Evolutionary conservation across 2,797 vertebrate species (phyloP).

Genomic region (Sitta carolinensis): DNA sequence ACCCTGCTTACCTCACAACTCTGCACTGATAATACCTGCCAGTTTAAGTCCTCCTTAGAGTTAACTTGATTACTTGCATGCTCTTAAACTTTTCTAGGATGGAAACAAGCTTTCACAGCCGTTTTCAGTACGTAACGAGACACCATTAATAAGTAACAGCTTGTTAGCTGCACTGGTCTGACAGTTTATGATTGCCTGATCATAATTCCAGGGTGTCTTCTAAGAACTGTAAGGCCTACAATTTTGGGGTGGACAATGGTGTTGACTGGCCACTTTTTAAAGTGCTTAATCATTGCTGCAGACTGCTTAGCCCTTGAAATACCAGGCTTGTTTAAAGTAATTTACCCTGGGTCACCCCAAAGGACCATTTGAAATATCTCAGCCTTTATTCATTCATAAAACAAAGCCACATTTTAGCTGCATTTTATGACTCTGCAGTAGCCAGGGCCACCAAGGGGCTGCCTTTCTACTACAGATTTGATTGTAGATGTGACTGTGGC

Average conservation of each 20-base stretch:
- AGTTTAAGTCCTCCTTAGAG: background rate
- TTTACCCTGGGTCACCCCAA: background rate
- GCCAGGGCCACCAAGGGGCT: background rate
- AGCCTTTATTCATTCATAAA: background rate
- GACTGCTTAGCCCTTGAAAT: background rate
- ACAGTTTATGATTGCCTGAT: background rate
- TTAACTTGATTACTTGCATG: background rate
- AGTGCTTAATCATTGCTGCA: background rate
- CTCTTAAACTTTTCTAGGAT: background rate
- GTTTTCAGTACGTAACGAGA: background rate
- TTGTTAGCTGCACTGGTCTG: background rate
- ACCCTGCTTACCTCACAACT: background rate
- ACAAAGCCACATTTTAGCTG: background rate
- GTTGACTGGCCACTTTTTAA: background rate
- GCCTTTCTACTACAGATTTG: background rate
- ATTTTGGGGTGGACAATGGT: background rate
- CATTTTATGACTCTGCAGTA: background rate
- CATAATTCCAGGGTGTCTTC: background rate
- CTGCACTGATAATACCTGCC: background rate
- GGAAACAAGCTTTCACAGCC: background rate
- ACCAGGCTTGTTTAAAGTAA: background rate
- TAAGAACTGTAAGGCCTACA: background rate
- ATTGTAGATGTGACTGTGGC: background rate
- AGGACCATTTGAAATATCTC: background rate
- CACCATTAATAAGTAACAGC: background rate